These are phyloP conservation scores for Hylaea fasciaria DNA, from an alignment of 2,888 invertebrate genomes.

Conservation along the genomic window DNA sequence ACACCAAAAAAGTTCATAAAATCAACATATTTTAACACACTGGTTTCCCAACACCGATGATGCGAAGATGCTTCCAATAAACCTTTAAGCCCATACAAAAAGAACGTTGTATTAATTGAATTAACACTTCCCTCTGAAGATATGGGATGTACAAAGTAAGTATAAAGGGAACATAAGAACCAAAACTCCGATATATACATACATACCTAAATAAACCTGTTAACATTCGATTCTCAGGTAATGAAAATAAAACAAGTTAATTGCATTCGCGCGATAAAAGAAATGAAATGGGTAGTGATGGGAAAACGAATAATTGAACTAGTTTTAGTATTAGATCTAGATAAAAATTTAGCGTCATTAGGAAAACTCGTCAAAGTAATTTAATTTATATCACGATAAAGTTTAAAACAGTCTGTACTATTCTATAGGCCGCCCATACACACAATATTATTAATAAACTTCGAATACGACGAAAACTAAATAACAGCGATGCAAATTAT, in stretches of 20 bases:
- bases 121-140: slow-evolving; percentile 56
- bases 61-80: slow-evolving; percentile 27
- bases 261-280: slow-evolving; percentile 65
- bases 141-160: slow-evolving; percentile 40
- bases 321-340: background rate
- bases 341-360: background rate
- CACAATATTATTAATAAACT: too few relatives aligned
- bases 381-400: too few relatives aligned
- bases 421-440: too few relatives aligned
- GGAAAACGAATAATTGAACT: background rate
- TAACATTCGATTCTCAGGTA: slow-evolving; percentile 57
- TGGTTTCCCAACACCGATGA: slow-evolving; percentile 26
- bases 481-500: too few relatives aligned
- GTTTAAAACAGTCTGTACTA: too few relatives aligned
- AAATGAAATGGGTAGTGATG: slow-evolving; percentile 33
- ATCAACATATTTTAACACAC: slow-evolving; percentile 11
- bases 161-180: slow-evolving; percentile 30
- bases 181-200: slow-evolving; percentile 49
- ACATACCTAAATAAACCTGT: slow-evolving; percentile 57
- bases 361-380: too few relatives aligned
- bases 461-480: too few relatives aligned
- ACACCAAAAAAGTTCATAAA: slow-evolving; percentile 9
- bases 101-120: slow-evolving; percentile 61
- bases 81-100: slow-evolving; percentile 32
- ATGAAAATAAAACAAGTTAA: slow-evolving; percentile 71